phyloP scores from a whole-genome alignment of 2,797 vertebrate genomes.

The Sebastes trivittatus region DNA sequence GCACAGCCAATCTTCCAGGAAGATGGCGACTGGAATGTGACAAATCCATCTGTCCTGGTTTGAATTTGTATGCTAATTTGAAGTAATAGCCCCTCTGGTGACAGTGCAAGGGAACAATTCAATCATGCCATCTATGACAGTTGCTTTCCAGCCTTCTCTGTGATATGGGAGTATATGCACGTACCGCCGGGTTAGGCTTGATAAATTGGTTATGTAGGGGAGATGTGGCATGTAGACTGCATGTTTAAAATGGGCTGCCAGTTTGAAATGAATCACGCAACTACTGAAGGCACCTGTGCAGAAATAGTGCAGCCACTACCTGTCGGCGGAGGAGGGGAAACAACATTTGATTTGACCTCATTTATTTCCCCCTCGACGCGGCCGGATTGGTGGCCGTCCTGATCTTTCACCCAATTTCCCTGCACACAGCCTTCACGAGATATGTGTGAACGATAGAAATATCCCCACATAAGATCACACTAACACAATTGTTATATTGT shows the following conservation, averaged over 20 bases:
- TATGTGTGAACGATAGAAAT: slow-evolving; percentile 43
- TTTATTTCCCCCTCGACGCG: slow-evolving; percentile 48
- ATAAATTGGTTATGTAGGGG: slow-evolving; percentile 78
- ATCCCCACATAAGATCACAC: slow-evolving; percentile 49
- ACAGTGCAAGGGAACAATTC: slow-evolving; percentile 88
- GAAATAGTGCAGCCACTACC: slow-evolving; percentile 52
- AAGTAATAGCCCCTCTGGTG: slow-evolving; percentile 89
- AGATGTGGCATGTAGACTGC: slow-evolving; percentile 74
- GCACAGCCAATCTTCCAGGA: slow-evolving; percentile 84
- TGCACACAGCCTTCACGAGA: slow-evolving; percentile 5
- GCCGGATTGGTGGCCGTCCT: slow-evolving; percentile 14
- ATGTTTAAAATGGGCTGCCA: slow-evolving; percentile 77
- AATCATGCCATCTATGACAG: slow-evolving; percentile 87
- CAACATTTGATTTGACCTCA: slow-evolving; percentile 66
- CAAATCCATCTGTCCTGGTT: slow-evolving; percentile 89
- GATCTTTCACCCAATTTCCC: slow-evolving; percentile 58
- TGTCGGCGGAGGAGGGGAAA: slow-evolving; percentile 23
- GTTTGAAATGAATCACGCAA: slow-evolving; percentile 70
- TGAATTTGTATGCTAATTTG: slow-evolving; percentile 91
- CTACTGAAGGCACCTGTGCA: slow-evolving; percentile 63
- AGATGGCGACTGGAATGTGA: slow-evolving; percentile 86
- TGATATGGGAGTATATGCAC: slow-evolving; percentile 77
- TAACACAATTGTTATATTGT: slow-evolving; percentile 64
- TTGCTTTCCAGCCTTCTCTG: slow-evolving; percentile 75
- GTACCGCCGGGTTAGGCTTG: slow-evolving; percentile 75